A percentile compares a stretch with the other conserved stretches of the same genome.
These are phyloP conservation scores for Muscicapa striata DNA, from an alignment of 2,797 vertebrate species.

Conservation along the genomic window DNA sequence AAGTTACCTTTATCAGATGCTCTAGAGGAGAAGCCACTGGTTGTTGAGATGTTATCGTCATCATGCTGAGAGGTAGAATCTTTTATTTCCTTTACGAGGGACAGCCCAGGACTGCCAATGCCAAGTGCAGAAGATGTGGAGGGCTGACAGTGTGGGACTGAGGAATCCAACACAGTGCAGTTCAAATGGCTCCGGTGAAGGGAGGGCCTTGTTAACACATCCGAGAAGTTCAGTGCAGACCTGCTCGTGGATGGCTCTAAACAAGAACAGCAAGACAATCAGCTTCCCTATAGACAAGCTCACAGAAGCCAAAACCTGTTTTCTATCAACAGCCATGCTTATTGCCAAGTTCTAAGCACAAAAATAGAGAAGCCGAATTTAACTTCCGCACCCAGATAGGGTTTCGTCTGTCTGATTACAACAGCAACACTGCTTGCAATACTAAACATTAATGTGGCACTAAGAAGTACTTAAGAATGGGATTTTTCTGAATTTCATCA, in stretches of 20 bases:
- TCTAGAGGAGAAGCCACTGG: constrained; percentile 97
- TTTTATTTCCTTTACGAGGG: constrained; percentile 97
- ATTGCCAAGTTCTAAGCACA: constrained; percentile 21
- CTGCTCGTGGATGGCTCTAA: constrained; percentile 91
- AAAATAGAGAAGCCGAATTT: constrained; percentile 61
- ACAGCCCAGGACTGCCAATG: constrained; percentile 85
- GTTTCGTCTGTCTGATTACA: constrained; percentile 31
- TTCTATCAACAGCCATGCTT: background rate
- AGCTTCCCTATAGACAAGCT: constrained; percentile 25
- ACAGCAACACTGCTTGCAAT: background rate
- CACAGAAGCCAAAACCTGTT: constrained; percentile 34
- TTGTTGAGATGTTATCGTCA: constrained; percentile 99
- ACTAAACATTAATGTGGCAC: background rate
- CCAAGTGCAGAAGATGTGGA: constrained; percentile 89
- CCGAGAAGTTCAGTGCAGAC: constrained; percentile 89
- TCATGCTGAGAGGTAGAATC: constrained; percentile 98
- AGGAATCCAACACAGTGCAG: constrained; percentile 85
- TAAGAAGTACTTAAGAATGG: background rate
- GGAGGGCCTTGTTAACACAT: constrained; percentile 91
- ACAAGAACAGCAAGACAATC: constrained; percentile 18
- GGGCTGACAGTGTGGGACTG: constrained; percentile 86
- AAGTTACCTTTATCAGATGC: constrained; percentile 96
- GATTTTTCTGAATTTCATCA: background rate
- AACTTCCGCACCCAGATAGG: constrained; percentile 48
- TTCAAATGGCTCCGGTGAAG: constrained; percentile 92